Evolutionary conservation across 37 sponge, comb jelly and placozoan genomes (phyloP).

Genomic region (Theonella swinhoei): DNA sequence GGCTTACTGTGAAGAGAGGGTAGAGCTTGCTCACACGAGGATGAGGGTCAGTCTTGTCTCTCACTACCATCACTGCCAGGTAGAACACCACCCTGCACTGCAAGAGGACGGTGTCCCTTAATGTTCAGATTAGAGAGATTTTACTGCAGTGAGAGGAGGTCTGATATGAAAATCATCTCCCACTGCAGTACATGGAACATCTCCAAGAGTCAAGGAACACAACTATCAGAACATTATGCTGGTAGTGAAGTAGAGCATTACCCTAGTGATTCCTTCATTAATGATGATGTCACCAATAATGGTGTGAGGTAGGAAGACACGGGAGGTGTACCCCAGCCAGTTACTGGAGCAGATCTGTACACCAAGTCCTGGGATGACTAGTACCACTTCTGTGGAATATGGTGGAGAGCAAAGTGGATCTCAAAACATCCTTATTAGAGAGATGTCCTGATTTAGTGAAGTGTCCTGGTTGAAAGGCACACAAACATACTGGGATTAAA

Average conservation of each 20-base stretch:
- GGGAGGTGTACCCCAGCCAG: constrained; percentile 10
- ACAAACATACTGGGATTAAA: background rate
- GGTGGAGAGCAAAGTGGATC: background rate
- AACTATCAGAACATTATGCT: no score
- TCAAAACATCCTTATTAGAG: no score
- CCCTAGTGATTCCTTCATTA: constrained; percentile 40
- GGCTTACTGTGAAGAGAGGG: constrained; percentile 31
- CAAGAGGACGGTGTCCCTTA: no score
- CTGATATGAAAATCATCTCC: no score
- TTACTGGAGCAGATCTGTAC: constrained; percentile 19
- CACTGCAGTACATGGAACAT: no score
- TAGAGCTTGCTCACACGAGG: constrained; percentile 1
- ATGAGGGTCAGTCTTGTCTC: background rate
- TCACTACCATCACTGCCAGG: constrained; percentile 25
- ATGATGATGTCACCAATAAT: constrained; percentile 32
- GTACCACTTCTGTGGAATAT: constrained; percentile 10
- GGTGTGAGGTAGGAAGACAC: constrained; percentile 28
- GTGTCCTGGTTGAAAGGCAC: background rate
- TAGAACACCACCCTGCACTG: constrained; percentile 45
- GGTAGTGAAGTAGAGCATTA: constrained; percentile 1
- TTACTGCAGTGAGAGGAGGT: background rate
- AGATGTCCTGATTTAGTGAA: background rate
- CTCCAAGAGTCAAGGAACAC: no score
- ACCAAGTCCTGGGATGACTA: constrained; percentile 19
- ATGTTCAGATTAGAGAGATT: background rate